These are phyloP conservation scores for Drosophila insularis DNA, from an alignment of 1,140 invertebrate species.

Conservation along the genomic window DNA sequence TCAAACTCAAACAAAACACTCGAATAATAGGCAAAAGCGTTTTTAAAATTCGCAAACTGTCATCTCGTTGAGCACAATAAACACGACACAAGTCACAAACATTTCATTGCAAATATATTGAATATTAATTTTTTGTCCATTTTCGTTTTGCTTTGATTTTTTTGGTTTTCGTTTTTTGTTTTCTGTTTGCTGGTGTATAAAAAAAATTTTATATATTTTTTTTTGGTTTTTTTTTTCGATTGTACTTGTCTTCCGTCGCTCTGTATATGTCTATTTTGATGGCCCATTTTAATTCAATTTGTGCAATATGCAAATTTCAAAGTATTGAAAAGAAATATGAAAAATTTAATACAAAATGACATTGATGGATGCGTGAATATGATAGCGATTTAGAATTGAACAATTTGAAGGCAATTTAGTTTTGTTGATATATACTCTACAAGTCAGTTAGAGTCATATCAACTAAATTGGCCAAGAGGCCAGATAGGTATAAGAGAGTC, in stretches of 20 bases:
- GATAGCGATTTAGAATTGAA: constrained; percentile 10
- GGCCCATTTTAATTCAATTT: constrained; percentile 68
- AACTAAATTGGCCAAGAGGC: too few relatives aligned
- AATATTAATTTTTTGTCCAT: constrained; percentile 63
- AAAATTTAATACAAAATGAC: constrained; percentile 50
- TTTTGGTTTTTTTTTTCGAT: neutral
- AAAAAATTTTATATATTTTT: neutral
- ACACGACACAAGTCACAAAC: constrained; percentile 66
- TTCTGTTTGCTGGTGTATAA: neutral
- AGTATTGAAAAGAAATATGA: constrained; percentile 42
- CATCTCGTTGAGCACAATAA: constrained; percentile 55
- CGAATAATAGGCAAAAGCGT: constrained; percentile 31
- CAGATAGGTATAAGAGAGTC: too few relatives aligned
- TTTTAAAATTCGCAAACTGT: constrained; percentile 74
- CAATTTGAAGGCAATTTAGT: constrained; percentile 32
- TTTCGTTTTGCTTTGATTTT: constrained; percentile 14
- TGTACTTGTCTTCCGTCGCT: neutral
- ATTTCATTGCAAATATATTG: constrained; percentile 73
- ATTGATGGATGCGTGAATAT: constrained; percentile 44
- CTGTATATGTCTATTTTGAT: constrained; percentile 33
- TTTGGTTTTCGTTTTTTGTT: constrained; percentile 16
- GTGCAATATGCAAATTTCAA: constrained; percentile 26
- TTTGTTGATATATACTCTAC: neutral
- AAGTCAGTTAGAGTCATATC: neutral
- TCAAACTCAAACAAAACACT: neutral